Percentiles rank a stretch among this genome's conserved stretches.
Evolutionary conservation across 2,888 invertebrate species (phyloP).

Genomic region (Colletes collaris): DNA sequence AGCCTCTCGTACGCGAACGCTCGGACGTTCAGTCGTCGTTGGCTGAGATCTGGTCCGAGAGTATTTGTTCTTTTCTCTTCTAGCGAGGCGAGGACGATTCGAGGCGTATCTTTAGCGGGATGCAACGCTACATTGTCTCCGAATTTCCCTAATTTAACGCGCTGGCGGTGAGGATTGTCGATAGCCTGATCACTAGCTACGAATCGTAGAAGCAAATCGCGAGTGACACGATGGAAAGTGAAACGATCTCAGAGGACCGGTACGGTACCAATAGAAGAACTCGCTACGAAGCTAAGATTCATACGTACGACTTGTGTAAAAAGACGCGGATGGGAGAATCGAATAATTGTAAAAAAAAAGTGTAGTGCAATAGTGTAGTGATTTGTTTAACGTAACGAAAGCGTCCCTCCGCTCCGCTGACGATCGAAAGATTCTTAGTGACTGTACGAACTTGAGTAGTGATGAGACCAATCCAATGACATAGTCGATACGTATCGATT

Average conservation of each 20-base stretch:
- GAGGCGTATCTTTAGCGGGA: too few species aligned
- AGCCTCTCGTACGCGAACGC: too few species aligned
- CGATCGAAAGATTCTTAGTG: constrained; percentile 25
- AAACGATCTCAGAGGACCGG: not conserved
- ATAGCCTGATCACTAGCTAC: not conserved
- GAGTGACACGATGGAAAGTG: constrained; percentile 13
- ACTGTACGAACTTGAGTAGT: constrained; percentile 13
- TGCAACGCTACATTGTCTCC: too few species aligned
- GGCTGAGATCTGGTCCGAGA: not conserved
- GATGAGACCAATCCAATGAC: too few species aligned
- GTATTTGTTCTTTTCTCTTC: too few species aligned
- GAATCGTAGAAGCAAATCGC: not conserved
- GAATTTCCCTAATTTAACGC: too few species aligned
- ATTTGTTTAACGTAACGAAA: constrained; percentile 40
- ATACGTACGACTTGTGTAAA: constrained; percentile 12
- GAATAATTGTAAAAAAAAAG: constrained; percentile 66
- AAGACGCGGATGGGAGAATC: constrained; percentile 1
- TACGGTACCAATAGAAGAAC: not conserved
- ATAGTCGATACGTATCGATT: too few species aligned
- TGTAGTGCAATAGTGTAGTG: constrained; percentile 69
- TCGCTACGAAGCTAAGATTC: not conserved
- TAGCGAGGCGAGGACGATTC: too few species aligned
- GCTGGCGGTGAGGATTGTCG: too few species aligned
- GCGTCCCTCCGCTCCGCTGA: not conserved
- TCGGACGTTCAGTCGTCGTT: too few species aligned